phyloP scores from a whole-genome alignment of 2,113 vertebrate genomes.

The Sylvietta virens region DNA sequence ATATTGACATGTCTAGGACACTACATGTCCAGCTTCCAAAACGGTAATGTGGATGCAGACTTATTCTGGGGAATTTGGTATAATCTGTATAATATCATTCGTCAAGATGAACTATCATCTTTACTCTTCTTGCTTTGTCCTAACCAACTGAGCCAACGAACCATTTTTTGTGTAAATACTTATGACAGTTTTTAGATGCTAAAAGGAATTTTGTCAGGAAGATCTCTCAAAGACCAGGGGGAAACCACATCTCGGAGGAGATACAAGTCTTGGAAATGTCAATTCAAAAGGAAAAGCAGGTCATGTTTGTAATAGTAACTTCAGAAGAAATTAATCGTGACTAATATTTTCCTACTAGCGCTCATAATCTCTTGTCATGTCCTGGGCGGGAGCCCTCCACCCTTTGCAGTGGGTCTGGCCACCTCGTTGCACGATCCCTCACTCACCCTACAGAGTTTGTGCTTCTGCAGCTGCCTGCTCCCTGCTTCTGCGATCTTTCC shows the following conservation, averaged over 20 bases:
- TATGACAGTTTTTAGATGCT: not conserved
- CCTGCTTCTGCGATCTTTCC: not conserved
- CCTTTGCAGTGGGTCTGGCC: not conserved
- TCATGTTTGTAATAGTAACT: not conserved
- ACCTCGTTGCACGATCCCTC: not conserved
- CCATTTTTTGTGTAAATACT: not conserved
- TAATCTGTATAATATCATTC: not conserved
- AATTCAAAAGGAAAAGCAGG: not conserved
- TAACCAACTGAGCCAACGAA: conserved; percentile 1
- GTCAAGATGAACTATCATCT: not conserved
- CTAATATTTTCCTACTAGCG: not conserved
- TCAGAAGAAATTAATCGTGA: not conserved
- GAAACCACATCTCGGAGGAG: not conserved
- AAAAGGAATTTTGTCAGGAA: not conserved
- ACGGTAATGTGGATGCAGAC: not conserved
- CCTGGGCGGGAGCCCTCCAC: not conserved
- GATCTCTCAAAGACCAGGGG: not conserved
- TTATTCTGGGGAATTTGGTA: not conserved
- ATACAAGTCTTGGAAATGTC: not conserved
- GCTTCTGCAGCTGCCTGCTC: not conserved
- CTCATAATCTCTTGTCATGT: not conserved
- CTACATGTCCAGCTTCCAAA: not conserved
- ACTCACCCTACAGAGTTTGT: not conserved
- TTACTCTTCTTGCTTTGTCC: not conserved
- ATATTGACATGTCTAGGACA: not conserved